Percentiles rank a stretch among this genome's conserved stretches.
phyloP scores from a whole-genome alignment of 1,140 invertebrate genomes.

The Solenopsis fugax region DNA sequence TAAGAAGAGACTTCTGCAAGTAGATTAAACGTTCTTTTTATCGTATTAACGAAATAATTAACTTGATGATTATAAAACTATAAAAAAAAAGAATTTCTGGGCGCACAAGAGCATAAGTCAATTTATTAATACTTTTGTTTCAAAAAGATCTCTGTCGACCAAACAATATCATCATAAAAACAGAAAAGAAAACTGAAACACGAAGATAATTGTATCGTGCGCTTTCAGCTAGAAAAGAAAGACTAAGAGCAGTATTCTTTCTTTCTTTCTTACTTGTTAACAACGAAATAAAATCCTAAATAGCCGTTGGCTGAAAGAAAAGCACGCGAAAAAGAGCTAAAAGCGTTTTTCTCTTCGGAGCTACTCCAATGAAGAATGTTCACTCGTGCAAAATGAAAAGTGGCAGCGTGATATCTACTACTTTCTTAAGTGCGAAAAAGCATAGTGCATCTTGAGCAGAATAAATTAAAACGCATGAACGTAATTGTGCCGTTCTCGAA shows the following conservation, averaged over 20 bases:
- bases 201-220: slow-evolving; percentile 13
- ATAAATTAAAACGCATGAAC: slow-evolving; percentile 55
- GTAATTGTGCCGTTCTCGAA: slow-evolving; percentile 8
- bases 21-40: slow-evolving; percentile 23
- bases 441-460: slow-evolving; percentile 27
- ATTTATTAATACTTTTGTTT: slow-evolving; percentile 8
- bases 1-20: neutral
- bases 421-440: slow-evolving; percentile 49
- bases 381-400: slow-evolving; percentile 35
- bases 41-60: neutral
- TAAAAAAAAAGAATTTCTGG: neutral
- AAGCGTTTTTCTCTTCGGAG: slow-evolving; percentile 3
- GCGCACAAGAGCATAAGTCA: neutral
- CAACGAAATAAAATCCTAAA: slow-evolving; percentile 48
- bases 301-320: slow-evolving; percentile 27
- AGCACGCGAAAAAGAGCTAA: neutral
- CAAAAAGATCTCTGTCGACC: neutral
- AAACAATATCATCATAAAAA: slow-evolving; percentile 15
- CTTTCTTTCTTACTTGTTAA: neutral
- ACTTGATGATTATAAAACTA: neutral
- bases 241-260: neutral
- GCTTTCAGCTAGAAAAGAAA: neutral
- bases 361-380: neutral
- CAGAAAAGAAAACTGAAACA: neutral
- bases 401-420: slow-evolving; percentile 46